Evolutionary conservation across 1,140 invertebrate species (phyloP).

Genomic region (Nixonia krombeini): DNA sequence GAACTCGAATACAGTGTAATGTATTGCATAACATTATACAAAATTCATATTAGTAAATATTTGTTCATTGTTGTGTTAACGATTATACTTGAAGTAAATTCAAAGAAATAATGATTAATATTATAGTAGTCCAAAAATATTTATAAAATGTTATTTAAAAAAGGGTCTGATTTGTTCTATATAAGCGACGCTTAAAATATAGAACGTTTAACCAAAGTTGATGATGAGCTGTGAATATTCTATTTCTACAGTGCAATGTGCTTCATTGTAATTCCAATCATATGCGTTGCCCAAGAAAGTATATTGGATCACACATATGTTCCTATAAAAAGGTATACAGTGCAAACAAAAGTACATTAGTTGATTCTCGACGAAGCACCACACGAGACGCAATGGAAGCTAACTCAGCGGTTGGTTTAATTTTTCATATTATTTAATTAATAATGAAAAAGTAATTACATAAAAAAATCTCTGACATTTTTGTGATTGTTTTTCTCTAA

Average conservation of each 20-base stretch:
- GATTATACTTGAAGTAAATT: too few relatives aligned
- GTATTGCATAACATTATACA: too few relatives aligned
- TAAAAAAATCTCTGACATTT: not conserved
- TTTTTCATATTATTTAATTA: constrained; percentile 3
- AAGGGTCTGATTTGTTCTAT: too few relatives aligned
- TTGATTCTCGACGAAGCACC: constrained; percentile 27
- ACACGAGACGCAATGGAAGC: constrained; percentile 23
- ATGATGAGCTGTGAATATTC: constrained; percentile 17
- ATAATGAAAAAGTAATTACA: not conserved
- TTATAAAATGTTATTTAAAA: too few relatives aligned
- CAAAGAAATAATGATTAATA: too few relatives aligned
- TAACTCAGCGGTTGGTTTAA: constrained; percentile 37
- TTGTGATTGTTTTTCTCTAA: not conserved
- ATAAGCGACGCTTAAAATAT: not conserved
- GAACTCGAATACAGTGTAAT: too few relatives aligned
- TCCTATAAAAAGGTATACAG: constrained; percentile 48
- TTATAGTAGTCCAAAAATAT: too few relatives aligned
- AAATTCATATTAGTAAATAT: too few relatives aligned
- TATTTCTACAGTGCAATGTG: constrained; percentile 11
- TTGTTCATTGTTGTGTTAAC: too few relatives aligned
- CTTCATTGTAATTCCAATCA: constrained; percentile 41
- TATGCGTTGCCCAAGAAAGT: constrained; percentile 55
- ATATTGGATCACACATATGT: constrained; percentile 24
- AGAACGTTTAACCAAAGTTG: constrained; percentile 16
- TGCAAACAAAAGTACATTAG: constrained; percentile 20